Evolutionary conservation across 2,888 invertebrate species (phyloP), one percentile per base, ranked within the genome.

Genomic region (Leptarthrus brevirostris): DNA sequence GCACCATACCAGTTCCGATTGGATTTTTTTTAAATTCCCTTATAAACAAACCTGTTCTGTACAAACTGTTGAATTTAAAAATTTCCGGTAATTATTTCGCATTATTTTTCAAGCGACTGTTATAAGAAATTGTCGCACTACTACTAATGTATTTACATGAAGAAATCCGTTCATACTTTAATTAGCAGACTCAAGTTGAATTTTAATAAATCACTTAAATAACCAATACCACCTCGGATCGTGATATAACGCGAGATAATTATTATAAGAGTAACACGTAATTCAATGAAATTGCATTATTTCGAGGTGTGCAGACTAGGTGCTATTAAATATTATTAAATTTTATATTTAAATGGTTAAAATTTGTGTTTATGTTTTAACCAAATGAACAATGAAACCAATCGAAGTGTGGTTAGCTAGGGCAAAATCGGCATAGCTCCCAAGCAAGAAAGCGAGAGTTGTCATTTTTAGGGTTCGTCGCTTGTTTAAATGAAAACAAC

Each of bases 271-370:
- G 16, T 52, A 69, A 52, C 52, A 34, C 52, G 69, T 52, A 69
- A 69, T 69, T 52, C 52, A 24, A 30, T 34, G 69, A 52, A 69
- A 69, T 69, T 69, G 34, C 14, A 6, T 47, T 22, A 22, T 16
- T 20, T n/a, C 18, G 24, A 52, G 69, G 69, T 69, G 69, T 69
- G 69, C 34, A 69, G 12, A 16, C 26, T 18, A 24, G 24, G 26
- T 30, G 52, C 69, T 69, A 69, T 69, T 69, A 69, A 52, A 69
- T 69, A 52, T 69, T 69, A 69, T 69, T 69, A 69, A 69, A 69
- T 69, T 69, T 69, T 69, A 69, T 69, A 52, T 69, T 49, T 52
- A 69, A 69, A 69, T 69, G 52, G 52, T 30, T 69, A 69, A 69
- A 69, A 69, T 69, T 24, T 8, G 40, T 3, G 6, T 14, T 52